Evolutionary conservation across 2,113 vertebrate genomes (phyloP).

Genomic region (Rhagologus leucostigma): DNA sequence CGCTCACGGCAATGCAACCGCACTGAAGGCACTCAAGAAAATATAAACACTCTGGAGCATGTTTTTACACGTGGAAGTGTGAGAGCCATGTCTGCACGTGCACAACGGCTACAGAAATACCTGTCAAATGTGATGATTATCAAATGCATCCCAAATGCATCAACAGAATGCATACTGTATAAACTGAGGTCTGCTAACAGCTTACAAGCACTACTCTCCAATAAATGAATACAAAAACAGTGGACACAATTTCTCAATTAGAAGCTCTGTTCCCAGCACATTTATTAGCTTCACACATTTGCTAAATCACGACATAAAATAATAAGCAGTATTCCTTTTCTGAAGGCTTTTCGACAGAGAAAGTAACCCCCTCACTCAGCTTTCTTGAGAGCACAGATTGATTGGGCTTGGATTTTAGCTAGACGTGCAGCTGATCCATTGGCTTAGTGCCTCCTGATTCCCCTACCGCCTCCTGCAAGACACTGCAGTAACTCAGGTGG

Average conservation of each 20-base stretch:
- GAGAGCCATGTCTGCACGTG: background rate
- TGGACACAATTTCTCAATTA: background rate
- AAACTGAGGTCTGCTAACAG: background rate
- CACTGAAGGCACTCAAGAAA: background rate
- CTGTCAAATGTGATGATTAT: background rate
- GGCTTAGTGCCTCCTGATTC: background rate
- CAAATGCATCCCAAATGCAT: background rate
- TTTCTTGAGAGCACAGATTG: background rate
- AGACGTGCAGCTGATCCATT: background rate
- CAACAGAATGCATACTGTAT: background rate
- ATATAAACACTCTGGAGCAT: background rate
- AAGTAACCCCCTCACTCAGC: background rate
- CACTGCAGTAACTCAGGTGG: rapidly evolving
- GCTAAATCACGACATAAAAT: background rate
- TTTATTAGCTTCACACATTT: background rate
- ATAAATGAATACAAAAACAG: background rate
- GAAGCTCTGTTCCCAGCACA: background rate
- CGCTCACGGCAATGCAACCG: rapidly evolving
- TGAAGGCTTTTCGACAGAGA: background rate
- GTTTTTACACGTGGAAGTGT: rapidly evolving
- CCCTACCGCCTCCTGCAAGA: background rate
- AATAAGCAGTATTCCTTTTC: background rate
- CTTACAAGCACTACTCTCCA: rapidly evolving
- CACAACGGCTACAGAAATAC: background rate
- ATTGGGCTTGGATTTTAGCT: background rate